A percentile compares a stretch with the other conserved stretches of the same genome.
These are phyloP conservation scores for Conus ventricosus DNA, from an alignment of 1,140 invertebrate species.

Conservation along the genomic window DNA sequence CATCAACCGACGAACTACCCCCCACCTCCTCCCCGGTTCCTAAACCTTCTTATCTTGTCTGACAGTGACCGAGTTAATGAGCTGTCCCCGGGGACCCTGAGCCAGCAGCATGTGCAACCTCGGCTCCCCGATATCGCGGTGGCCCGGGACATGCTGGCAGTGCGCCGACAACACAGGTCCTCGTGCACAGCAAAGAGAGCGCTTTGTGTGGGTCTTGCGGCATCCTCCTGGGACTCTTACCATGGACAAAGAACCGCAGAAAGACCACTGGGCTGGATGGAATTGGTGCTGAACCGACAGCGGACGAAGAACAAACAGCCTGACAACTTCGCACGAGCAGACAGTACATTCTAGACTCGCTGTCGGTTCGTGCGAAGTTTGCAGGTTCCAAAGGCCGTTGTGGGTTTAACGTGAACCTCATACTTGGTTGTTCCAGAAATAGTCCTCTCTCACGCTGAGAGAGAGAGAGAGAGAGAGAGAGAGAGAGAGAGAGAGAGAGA, in stretches of 20 bases:
- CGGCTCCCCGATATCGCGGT: neutral
- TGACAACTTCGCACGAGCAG: neutral
- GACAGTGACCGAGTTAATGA: slow-evolving; percentile 5
- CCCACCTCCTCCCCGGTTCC: neutral
- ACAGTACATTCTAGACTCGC: too few species aligned
- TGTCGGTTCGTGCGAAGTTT: too few species aligned
- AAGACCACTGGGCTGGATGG: neutral
- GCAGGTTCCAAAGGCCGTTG: too few species aligned
- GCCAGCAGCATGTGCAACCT: neutral
- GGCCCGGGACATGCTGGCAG: neutral
- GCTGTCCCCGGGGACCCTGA: neutral
- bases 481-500: too few species aligned
- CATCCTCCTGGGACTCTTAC: too few species aligned
- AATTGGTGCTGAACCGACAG: too few species aligned
- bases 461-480: too few species aligned
- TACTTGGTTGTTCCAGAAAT: too few species aligned
- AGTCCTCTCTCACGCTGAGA: too few species aligned
- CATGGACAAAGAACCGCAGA: neutral
- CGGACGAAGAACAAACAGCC: neutral
- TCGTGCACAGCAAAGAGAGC: neutral
- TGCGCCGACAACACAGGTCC: neutral
- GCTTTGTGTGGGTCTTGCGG: too few species aligned
- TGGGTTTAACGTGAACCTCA: too few species aligned
- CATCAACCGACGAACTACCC: neutral
- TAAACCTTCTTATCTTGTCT: neutral